phyloP scores from a whole-genome alignment of 1,140 invertebrate genomes.

The Armadillidium nasatum region DNA sequence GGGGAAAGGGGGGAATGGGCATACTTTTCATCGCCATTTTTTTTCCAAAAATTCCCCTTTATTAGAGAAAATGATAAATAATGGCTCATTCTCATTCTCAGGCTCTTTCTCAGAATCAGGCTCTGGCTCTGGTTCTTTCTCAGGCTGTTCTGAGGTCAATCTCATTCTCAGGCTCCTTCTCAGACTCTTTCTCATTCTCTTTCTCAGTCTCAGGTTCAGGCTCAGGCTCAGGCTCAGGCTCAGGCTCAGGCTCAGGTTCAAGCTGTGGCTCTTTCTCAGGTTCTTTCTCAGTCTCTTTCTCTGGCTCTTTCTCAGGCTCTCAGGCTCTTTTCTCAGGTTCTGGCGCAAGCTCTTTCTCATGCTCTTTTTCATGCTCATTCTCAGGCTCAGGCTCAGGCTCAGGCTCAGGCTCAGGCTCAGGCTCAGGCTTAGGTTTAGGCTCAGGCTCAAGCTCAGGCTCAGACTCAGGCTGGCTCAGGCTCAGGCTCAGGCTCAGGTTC shows the following conservation, averaged over 20 bases:
- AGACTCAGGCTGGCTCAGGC: conserved; percentile 7
- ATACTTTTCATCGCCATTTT: too few species aligned
- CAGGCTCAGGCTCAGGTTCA: conserved; percentile 7
- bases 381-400: conserved; percentile 7
- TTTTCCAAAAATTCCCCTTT: too few species aligned
- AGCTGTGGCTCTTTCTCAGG: neutral
- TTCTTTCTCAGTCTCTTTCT: too few species aligned
- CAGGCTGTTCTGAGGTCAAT: too few species aligned
- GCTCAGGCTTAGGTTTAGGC: conserved; percentile 2
- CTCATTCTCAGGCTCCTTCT: neutral
- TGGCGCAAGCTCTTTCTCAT: neutral
- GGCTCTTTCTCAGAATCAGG: neutral
- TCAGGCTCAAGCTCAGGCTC: conserved; percentile 7
- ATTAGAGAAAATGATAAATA: too few species aligned
- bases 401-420: conserved; percentile 1
- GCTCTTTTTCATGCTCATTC: neutral
- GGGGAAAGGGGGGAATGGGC: too few species aligned
- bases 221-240: conserved; percentile 1
- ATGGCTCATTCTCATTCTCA: neutral
- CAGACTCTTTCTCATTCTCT: neutral
- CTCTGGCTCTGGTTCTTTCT: neutral
- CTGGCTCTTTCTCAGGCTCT: too few species aligned
- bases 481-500: conserved; percentile 7
- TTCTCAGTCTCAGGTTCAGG: neutral
- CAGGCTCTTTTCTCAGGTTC: neutral